These are phyloP conservation scores for Caerostris extrusa DNA, from an alignment of 1,140 invertebrate species.

Conservation along the genomic window DNA sequence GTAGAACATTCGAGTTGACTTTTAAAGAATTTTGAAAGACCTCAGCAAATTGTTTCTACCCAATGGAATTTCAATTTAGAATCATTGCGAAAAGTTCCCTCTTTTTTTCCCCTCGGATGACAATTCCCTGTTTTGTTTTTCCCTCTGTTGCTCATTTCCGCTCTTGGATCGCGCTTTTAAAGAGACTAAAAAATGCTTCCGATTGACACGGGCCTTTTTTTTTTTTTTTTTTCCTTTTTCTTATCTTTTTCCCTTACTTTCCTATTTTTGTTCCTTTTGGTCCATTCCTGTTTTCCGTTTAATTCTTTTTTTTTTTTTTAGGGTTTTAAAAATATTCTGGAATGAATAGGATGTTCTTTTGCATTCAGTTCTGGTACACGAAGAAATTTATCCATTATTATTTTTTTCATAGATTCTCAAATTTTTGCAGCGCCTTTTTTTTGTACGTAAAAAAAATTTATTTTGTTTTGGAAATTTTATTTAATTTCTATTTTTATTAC, in stretches of 20 bases:
- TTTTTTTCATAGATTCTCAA: background rate
- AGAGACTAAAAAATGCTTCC: background rate
- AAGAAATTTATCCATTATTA: background rate
- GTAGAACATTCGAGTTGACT: constrained; percentile 44
- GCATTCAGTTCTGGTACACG: background rate
- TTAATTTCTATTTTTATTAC: too few relatives aligned
- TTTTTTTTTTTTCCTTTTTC: background rate
- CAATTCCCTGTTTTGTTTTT: constrained; percentile 38
- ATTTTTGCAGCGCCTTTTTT: background rate
- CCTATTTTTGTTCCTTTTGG: background rate
- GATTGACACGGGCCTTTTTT: constrained; percentile 24
- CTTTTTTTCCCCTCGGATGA: constrained; percentile 20
- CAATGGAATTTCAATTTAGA: constrained; percentile 76
- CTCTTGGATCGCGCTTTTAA: constrained; percentile 28
- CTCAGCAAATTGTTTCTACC: constrained; percentile 68
- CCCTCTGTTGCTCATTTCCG: constrained; percentile 58
- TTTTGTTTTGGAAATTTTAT: too few relatives aligned
- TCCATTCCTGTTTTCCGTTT: background rate
- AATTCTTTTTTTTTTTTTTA: background rate
- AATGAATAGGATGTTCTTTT: background rate
- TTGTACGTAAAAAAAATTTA: background rate
- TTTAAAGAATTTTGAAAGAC: constrained; percentile 71
- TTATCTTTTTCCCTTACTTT: background rate
- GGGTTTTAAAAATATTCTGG: background rate
- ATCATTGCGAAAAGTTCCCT: constrained; percentile 45